Base-by-base conservation (phyloP, 1,140 invertebrate species). In the Hirudo medicinalis region DNA sequence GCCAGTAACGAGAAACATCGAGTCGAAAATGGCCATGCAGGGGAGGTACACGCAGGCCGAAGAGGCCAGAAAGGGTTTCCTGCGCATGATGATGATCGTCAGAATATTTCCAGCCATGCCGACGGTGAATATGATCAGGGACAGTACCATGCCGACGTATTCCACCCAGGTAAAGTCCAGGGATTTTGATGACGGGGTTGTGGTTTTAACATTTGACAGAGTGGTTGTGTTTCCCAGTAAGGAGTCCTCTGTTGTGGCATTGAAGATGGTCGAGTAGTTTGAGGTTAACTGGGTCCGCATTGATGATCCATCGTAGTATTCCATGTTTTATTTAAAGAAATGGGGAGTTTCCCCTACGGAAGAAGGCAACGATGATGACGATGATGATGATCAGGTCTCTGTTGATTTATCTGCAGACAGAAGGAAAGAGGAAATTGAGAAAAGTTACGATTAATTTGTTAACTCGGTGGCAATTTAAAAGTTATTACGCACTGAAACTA, bases 1-100 rank as follows among this genome's bases (percentile, higher is more conserved):
- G n/a, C 73, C 70, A 32, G 66, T 69, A 4, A 74, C 43, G 11
- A 73, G 69, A 4, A 66, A 36, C 6, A 40, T 63, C 0, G 63
- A 36, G 36, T 73, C 72, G 29, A 40, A 22, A 17, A 71, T n/a
- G 5, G 69, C 72, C 54, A 73, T 66, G 17, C 27, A 22, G 25
- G 49, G 43, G 29, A 73, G 55, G 60, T 73, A 73, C 17, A 73
- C 53, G 25, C 53, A 36, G 25, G 72, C 63, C 0, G 72, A 55
- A 8, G 72, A 70, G 4, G 32, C 49, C 8, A 25, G n/a, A 54
- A 70, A 70, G 43, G 69, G 32, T 20, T 53, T 36, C 32, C 53
- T 36, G 25, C 49, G 19, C 69, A 70, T 70, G 32, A 70, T 49
- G 40, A 54, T 20, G 69, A 70, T 53, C 32, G 69, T 70, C 29